A percentile compares a stretch with the other conserved stretches of the same genome.
These are phyloP conservation scores for Ostrea edulis DNA, from an alignment of 1,140 invertebrate species.

Conservation along the genomic window DNA sequence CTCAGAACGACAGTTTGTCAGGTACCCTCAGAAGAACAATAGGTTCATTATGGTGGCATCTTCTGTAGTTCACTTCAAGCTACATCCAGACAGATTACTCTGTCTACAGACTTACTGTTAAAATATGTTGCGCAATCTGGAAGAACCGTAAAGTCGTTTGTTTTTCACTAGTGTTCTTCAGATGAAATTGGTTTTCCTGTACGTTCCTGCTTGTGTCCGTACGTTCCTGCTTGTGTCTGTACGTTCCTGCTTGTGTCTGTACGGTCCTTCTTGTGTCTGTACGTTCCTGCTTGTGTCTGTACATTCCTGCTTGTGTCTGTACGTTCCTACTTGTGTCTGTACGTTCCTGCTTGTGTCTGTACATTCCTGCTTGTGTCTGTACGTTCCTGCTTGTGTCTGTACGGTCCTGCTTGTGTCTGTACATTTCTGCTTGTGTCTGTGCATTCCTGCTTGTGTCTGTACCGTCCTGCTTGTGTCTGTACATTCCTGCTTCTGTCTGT, in stretches of 20 bases:
- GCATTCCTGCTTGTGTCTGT: too few relatives aligned
- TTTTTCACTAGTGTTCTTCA: background rate
- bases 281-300: too few relatives aligned
- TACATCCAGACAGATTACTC: too few relatives aligned
- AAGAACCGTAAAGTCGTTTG: background rate
- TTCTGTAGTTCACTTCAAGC: background rate
- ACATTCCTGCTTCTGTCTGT: background rate
- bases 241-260: background rate
- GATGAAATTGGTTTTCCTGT: background rate
- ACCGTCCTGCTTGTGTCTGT: background rate
- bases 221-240: background rate
- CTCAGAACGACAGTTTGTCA: background rate
- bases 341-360: too few relatives aligned
- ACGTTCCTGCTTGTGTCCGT: too few relatives aligned
- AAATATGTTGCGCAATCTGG: background rate
- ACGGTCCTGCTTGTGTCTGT: too few relatives aligned
- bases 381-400: conserved; percentile 4
- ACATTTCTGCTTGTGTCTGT: background rate
- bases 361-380: too few relatives aligned
- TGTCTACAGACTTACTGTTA: background rate
- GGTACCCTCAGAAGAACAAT: background rate
- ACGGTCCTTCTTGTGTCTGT: background rate
- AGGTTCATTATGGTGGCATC: background rate
- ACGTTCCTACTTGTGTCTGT: too few relatives aligned
- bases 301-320: too few relatives aligned